A percentile compares a stretch with the other conserved stretches of the same genome.
These are phyloP conservation scores for Sphenodon punctatus DNA, from an alignment of 2,797 vertebrate species.

Conservation along the genomic window DNA sequence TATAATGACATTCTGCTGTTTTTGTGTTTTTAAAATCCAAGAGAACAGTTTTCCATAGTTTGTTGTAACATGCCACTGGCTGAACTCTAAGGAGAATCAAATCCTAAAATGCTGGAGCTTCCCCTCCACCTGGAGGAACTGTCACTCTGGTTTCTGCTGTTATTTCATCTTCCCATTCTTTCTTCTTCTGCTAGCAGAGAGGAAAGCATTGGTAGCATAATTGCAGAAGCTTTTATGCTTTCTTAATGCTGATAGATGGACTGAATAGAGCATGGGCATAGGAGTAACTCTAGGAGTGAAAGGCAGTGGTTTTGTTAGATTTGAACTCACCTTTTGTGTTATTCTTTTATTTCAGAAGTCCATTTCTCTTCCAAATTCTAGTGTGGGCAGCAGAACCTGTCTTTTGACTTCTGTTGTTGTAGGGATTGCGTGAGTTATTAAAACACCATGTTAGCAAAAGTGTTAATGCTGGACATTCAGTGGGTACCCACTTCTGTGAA, in stretches of 20 bases:
- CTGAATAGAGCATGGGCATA: background rate
- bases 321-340: no score
- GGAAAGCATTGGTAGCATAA: constrained; percentile 21
- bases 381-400: constrained; percentile 7
- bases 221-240: constrained; percentile 23
- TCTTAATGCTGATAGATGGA: background rate
- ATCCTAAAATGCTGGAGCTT: constrained; percentile 29
- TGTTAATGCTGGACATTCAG: background rate
- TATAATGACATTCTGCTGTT: constrained; percentile 71
- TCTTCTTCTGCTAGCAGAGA: constrained; percentile 15
- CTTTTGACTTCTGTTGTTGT: background rate
- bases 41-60: constrained; percentile 56
- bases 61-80: constrained; percentile 36
- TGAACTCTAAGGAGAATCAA: constrained; percentile 20
- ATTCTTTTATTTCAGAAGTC: no score
- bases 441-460: no score
- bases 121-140: constrained; percentile 26
- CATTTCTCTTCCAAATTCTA: background rate
- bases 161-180: constrained; percentile 20
- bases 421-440: constrained; percentile 4
- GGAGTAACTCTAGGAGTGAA: no score
- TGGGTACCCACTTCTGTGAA: background rate
- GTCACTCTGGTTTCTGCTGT: constrained; percentile 48
- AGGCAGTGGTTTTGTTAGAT: no score
- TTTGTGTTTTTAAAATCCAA: constrained; percentile 73